A percentile compares a stretch with the other conserved stretches of the same genome.
Conservation (phyloP, 1,140 invertebrate genomes). For the Ridgeia piscesae region DNA sequence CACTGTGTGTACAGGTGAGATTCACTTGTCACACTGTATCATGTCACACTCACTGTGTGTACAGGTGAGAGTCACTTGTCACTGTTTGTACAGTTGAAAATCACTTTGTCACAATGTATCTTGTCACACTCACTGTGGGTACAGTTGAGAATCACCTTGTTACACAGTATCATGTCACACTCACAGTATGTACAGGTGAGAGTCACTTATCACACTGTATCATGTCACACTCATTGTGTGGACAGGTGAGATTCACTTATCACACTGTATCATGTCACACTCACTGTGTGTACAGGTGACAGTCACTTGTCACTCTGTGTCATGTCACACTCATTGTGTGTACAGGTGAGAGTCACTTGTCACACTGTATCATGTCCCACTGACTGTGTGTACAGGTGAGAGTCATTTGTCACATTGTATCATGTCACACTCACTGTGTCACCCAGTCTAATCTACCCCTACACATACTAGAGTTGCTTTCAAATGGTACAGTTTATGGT, state of each 20-base stretch:
- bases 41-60: constrained; percentile 40
- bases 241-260: not conserved
- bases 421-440: not conserved
- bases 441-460: not conserved
- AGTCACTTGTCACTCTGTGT: not conserved
- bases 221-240: not conserved
- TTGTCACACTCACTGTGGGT: constrained; percentile 8
- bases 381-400: constrained; percentile 54
- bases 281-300: constrained; percentile 54
- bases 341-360: not conserved
- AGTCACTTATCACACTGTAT: not conserved
- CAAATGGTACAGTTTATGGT: not conserved
- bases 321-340: constrained; percentile 11
- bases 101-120: not conserved
- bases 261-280: too few relatives aligned
- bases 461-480: not conserved
- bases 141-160: not conserved
- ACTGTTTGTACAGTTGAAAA: too few relatives aligned
- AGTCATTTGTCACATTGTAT: not conserved
- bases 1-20: constrained; percentile 53
- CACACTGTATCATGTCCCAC: constrained; percentile 14
- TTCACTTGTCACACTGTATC: constrained; percentile 37
- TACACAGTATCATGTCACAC: not conserved
- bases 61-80: constrained; percentile 42
- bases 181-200: not conserved